Evolutionary conservation across 2,888 invertebrate genomes (phyloP), one percentile per base, ranked within the genome.

Genomic region (Thereva nobilitata): DNA sequence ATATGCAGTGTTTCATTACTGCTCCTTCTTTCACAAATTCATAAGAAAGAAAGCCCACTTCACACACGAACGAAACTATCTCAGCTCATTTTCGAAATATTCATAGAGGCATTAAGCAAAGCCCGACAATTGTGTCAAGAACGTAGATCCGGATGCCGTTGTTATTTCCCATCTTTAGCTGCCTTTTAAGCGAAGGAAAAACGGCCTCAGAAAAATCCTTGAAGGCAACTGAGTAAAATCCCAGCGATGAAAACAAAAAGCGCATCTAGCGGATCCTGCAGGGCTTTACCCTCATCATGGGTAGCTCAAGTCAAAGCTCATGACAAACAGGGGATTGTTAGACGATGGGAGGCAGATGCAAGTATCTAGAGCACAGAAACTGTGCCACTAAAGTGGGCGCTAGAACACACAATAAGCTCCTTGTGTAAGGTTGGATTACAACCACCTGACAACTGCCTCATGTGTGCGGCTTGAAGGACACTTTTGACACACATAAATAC

Each of bases 121-220:
- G 49, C 49, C 61, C 50, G 42, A 61, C 50, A 61, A 61, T 61
- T 61, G 61, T 61, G 61, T 61, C 61, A 61, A 61, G 61, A 49
- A 50, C 50, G 40, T 34, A 61, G 50, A 61, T 50, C 61, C 61
- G 41, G 49, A 61, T 61, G 61, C 50, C 61, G 50, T 61, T 61
- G 61, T 61, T 50, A 50, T 37, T 23, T 49, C 41, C 23, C 61
- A 50, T 34, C 49, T 49, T 61, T 40, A 61, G 49, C 61, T 34
- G n/a, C 49, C 50, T 61, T 41, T 23, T 23, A 23, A 23, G 41
- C 44, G 12, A 50, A 40, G 50, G 50, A 61, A 50, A 61, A 61
- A 49, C 34, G 35, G 50, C 41, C 40, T 38, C 41, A 40, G 59
- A 47, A 49, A 61, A 61, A 50, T 61, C 47, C 61, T 50, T 50